A percentile compares a stretch with the other conserved stretches of the same genome.
Conservation (phyloP, 2,888 invertebrate genomes). For the Epsilonema sp. region DNA sequence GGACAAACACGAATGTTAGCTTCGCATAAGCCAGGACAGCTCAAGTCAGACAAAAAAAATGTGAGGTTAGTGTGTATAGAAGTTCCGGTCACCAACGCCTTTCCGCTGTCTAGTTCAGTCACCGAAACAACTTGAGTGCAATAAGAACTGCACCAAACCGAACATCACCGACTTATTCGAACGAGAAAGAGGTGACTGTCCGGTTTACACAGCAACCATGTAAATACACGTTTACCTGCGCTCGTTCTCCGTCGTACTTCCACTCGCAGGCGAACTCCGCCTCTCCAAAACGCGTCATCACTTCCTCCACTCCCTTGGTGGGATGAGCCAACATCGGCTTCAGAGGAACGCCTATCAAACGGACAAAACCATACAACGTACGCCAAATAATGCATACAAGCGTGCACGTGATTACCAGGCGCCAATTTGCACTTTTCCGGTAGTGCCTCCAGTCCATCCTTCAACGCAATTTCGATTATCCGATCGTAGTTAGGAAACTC, state of each 20-base stretch:
- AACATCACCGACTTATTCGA: too few species aligned
- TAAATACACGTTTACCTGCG: conserved; percentile 65
- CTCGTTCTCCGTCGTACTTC: conserved; percentile 97
- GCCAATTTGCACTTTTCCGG: conserved; percentile 60
- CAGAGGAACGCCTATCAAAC: conserved; percentile 49
- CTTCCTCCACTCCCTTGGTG: conserved; percentile 67
- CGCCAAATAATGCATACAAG: background rate
- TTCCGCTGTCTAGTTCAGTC: too few species aligned
- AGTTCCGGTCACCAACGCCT: background rate
- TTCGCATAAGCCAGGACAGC: background rate
- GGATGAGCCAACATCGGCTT: conserved; percentile 98
- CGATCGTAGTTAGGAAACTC: conserved; percentile 84
- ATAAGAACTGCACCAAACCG: too few species aligned
- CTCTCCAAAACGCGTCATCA: conserved; percentile 56
- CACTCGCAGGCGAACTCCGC: conserved; percentile 87
- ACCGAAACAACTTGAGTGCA: too few species aligned
- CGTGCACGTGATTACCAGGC: conserved; percentile 48
- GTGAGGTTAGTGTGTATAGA: background rate
- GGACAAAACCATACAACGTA: background rate
- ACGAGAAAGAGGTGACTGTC: too few species aligned
- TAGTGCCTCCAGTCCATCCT: conserved; percentile 52
- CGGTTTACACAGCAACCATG: too few species aligned
- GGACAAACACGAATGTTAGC: conserved; percentile 2
- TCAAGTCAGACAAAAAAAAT: background rate
- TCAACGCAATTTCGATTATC: conserved; percentile 54